Evolutionary conservation across 2,113 vertebrate genomes (phyloP).

Genomic region (Megaleporinus macrocephalus): DNA sequence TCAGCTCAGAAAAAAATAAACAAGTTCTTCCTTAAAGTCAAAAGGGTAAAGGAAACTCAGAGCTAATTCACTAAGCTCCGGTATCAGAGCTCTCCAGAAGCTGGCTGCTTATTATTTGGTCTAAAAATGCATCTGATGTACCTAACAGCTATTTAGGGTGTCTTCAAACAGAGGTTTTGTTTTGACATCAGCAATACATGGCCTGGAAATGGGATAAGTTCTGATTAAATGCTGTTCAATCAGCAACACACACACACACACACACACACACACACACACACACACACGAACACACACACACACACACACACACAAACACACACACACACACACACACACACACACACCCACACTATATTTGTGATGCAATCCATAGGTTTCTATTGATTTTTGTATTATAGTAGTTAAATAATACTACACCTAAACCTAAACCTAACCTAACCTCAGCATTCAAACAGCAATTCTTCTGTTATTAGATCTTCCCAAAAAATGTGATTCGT

Average conservation of each 20-base stretch:
- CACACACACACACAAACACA: too few species aligned
- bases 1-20: not conserved
- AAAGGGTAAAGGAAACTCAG: not conserved
- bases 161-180: not conserved
- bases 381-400: too few species aligned
- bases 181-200: not conserved
- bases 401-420: too few species aligned
- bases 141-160: not conserved
- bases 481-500: too few species aligned
- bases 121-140: not conserved
- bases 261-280: not conserved
- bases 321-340: not conserved
- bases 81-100: not conserved
- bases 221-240: too few species aligned
- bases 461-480: too few species aligned
- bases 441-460: too few species aligned
- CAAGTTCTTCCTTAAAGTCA: not conserved
- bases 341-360: too few species aligned
- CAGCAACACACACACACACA: not conserved
- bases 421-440: too few species aligned
- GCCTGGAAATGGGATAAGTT: not conserved
- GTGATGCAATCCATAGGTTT: too few species aligned
- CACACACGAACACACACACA: not conserved
- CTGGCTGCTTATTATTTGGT: not conserved
- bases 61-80: not conserved